A percentile compares a stretch with the other conserved stretches of the same genome.
These are phyloP conservation scores for Laterallus jamaicensis DNA, from an alignment of 2,113 vertebrate genomes.

Conservation along the genomic window DNA sequence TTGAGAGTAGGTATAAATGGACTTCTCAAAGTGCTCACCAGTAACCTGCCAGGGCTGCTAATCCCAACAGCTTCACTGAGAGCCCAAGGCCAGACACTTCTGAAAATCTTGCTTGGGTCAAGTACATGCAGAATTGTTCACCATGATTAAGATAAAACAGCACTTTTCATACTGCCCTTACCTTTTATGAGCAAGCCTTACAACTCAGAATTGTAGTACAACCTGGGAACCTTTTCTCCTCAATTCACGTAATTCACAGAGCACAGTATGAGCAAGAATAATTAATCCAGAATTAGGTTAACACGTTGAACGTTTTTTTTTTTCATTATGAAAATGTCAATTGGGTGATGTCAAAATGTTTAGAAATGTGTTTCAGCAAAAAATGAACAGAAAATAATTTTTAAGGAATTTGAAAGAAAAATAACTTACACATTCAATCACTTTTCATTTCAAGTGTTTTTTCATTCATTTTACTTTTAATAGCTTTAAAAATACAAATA, in stretches of 20 bases:
- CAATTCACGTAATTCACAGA: not conserved
- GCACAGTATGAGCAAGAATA: not conserved
- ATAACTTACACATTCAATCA: not conserved
- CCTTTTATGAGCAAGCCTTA: not conserved
- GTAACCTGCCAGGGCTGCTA: not conserved
- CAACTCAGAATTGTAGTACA: not conserved
- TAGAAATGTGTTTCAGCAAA: not conserved
- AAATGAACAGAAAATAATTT: not conserved
- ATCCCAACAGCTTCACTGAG: not conserved
- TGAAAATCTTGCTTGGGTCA: not conserved
- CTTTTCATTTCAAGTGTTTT: not conserved
- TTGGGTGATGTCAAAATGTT: not conserved
- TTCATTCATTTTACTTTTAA: not conserved
- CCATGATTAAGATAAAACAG: not conserved
- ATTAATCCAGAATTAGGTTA: not conserved
- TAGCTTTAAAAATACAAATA: not conserved
- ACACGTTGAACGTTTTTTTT: not conserved
- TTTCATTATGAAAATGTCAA: not conserved
- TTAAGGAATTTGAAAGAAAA: not conserved
- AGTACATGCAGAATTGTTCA: accelerated
- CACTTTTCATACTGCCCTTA: not conserved
- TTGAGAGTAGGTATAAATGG: not conserved
- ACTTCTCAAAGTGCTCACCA: not conserved
- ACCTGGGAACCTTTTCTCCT: not conserved
- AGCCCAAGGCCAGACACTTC: not conserved